Conservation (phyloP, 1,140 invertebrate species). For the Lysiphlebus fabarum region DNA sequence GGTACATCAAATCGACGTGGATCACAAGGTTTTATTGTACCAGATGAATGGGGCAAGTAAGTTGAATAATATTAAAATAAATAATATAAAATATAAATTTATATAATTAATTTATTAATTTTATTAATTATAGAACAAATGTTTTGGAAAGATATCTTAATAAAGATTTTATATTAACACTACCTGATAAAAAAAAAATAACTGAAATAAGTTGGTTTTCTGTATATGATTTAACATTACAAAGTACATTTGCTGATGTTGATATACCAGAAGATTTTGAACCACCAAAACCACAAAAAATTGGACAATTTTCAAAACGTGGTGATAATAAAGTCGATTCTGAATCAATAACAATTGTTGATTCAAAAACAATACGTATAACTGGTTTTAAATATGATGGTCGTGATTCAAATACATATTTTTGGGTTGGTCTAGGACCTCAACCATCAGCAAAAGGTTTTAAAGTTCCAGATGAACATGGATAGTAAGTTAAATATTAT, state of each 20-base stretch:
- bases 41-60: conserved; percentile 82
- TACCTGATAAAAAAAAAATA: conserved; percentile 85
- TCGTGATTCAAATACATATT: conserved; percentile 72
- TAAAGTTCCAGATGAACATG: conserved; percentile 85
- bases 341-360: conserved; percentile 71
- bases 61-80: conserved; percentile 38
- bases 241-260: conserved; percentile 87
- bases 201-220: conserved; percentile 88
- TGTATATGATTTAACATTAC: conserved; percentile 80
- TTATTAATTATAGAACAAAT: conserved; percentile 69
- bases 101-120: neutral
- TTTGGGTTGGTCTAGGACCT: conserved; percentile 85
- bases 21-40: conserved; percentile 86
- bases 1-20: conserved; percentile 82
- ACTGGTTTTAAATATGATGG: conserved; percentile 77
- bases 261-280: conserved; percentile 89
- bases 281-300: conserved; percentile 71
- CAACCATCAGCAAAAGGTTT: conserved; percentile 76
- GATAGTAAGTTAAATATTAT: conserved; percentile 72
- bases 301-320: conserved; percentile 68
- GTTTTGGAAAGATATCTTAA: conserved; percentile 81
- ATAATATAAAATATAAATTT: neutral
- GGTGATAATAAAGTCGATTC: conserved; percentile 66
- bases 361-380: conserved; percentile 78
- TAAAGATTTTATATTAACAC: conserved; percentile 76